Conservation (phyloP, 2,113 vertebrate genomes). For the Proteles cristata region DNA sequence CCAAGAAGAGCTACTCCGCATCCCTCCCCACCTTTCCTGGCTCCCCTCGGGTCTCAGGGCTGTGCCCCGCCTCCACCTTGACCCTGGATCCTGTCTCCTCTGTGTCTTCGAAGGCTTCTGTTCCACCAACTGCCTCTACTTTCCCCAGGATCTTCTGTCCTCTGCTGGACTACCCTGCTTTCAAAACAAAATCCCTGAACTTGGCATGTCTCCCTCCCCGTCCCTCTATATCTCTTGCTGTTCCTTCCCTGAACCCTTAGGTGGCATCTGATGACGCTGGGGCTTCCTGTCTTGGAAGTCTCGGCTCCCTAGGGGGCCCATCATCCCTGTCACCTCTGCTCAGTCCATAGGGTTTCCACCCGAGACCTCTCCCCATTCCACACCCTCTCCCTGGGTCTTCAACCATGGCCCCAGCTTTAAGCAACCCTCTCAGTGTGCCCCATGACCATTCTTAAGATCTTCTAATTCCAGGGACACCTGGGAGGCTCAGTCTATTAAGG, state of each 20-base stretch:
- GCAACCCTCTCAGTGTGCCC: neutral
- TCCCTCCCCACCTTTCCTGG: neutral
- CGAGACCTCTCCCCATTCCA: neutral
- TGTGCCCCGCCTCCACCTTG: neutral
- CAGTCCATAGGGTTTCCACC: neutral
- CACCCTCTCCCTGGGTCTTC: neutral
- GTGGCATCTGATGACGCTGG: accelerated
- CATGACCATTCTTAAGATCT: neutral
- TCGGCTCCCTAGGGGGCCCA: too few species aligned
- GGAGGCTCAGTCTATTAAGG: too few species aligned
- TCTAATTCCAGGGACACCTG: neutral
- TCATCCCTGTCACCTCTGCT: neutral
- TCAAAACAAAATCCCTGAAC: neutral
- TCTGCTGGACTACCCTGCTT: neutral
- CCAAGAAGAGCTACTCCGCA: neutral
- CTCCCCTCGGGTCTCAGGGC: neutral
- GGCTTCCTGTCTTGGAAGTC: neutral
- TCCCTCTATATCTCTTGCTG: neutral
- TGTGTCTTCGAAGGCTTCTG: neutral
- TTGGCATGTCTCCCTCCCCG: neutral
- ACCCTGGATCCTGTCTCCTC: neutral
- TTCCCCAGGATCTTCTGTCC: neutral
- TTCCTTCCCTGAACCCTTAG: neutral
- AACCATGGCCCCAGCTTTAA: neutral
- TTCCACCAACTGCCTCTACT: neutral